These are phyloP conservation scores for Thamnophis elegans DNA, from an alignment of 2,797 vertebrate genomes.

Conservation along the genomic window DNA sequence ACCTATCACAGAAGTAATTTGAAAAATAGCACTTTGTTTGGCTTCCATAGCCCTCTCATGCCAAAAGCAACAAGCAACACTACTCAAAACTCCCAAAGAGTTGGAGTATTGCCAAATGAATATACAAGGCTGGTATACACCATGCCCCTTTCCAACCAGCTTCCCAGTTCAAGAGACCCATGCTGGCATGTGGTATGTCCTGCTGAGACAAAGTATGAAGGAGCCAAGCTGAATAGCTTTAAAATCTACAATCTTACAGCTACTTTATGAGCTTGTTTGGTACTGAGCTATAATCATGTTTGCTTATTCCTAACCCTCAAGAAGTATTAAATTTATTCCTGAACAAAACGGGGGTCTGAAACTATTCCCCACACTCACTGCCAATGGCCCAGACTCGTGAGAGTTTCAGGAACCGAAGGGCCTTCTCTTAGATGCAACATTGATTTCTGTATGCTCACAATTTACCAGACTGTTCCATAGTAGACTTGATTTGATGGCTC, in stretches of 20 bases:
- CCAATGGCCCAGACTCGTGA: constrained; percentile 54
- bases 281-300: constrained; percentile 65
- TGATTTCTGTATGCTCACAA: constrained; percentile 71
- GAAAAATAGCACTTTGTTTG: background rate
- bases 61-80: constrained; percentile 32
- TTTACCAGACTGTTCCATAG: constrained; percentile 68
- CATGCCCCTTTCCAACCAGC: constrained; percentile 62
- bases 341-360: constrained; percentile 67
- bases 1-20: background rate
- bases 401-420: constrained; percentile 68
- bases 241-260: constrained; percentile 60
- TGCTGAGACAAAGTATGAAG: constrained; percentile 53
- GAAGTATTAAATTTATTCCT: constrained; percentile 65
- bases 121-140: constrained; percentile 33
- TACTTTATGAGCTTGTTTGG: constrained; percentile 59
- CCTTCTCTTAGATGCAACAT: constrained; percentile 66
- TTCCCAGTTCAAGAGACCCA: constrained; percentile 66
- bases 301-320: constrained; percentile 60
- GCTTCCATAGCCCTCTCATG: constrained; percentile 3
- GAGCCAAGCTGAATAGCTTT: constrained; percentile 36
- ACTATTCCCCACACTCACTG: constrained; percentile 67
- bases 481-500: constrained; percentile 71
- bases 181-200: constrained; percentile 38
- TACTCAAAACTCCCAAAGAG: constrained; percentile 33
- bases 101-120: constrained; percentile 51